Conservation (phyloP, 2,797 vertebrate genomes). For the Aulostomus chinensis region DNA sequence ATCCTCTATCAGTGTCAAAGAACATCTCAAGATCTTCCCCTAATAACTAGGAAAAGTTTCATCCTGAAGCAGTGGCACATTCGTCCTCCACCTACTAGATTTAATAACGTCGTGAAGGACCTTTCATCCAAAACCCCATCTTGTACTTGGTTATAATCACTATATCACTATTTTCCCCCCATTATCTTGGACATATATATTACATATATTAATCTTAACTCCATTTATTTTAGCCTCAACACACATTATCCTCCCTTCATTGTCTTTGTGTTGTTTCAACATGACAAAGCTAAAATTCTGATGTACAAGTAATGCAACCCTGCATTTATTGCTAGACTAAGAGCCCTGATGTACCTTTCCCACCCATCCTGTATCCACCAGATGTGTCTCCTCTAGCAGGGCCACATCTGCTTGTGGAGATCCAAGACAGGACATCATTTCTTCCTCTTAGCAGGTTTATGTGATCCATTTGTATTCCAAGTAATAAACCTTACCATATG, state of each 20-base stretch:
- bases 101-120: no score
- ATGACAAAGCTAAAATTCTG: neutral
- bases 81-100: no score
- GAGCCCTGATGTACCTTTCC: neutral
- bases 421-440: neutral
- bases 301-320: neutral
- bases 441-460: neutral
- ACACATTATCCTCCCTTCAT: neutral
- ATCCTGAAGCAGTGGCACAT: no score
- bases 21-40: no score
- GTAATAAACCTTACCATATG: neutral
- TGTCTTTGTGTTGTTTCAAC: neutral
- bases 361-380: neutral
- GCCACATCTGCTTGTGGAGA: neutral
- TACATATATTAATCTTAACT: neutral
- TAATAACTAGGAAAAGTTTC: no score
- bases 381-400: neutral
- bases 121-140: no score
- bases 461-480: neutral
- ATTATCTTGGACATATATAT: neutral
- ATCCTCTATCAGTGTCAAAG: no score
- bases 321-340: neutral
- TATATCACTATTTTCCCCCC: no score
- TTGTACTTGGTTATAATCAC: no score
- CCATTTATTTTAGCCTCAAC: neutral